Evolutionary conservation across 2,113 vertebrate genomes (phyloP).

Genomic region (Candoia aspera): DNA sequence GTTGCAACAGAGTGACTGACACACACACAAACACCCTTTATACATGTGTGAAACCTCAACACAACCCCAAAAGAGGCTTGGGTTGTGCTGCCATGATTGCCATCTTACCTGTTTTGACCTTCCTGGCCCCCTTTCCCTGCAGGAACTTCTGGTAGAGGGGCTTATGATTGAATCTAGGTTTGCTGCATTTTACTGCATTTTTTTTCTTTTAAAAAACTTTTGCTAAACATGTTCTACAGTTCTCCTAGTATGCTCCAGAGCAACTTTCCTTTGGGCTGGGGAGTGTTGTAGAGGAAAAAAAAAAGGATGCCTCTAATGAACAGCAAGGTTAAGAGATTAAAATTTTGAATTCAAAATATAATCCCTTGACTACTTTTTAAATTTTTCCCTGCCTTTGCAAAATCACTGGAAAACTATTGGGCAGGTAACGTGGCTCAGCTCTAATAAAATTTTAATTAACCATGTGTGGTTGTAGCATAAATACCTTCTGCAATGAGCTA

Average conservation of each 20-base stretch:
- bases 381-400: not conserved
- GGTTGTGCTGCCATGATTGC: not conserved
- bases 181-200: not conserved
- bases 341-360: not conserved
- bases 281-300: not conserved
- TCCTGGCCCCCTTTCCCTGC: not conserved
- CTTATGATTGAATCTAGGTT: not conserved
- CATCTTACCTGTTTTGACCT: not conserved
- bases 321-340: not conserved
- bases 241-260: not conserved
- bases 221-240: not conserved
- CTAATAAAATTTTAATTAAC: not conserved
- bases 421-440: not conserved
- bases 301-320: not conserved
- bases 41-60: not conserved
- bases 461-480: not conserved
- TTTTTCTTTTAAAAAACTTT: not conserved
- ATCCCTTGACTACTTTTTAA: not conserved
- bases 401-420: not conserved
- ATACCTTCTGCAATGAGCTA: not conserved
- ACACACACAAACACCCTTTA: too few species aligned
- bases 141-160: not conserved
- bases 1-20: not conserved
- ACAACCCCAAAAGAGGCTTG: not conserved
- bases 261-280: not conserved